Evolutionary conservation across 2,113 vertebrate species (phyloP).

Genomic region (Ictidomys tridecemlineatus): DNA sequence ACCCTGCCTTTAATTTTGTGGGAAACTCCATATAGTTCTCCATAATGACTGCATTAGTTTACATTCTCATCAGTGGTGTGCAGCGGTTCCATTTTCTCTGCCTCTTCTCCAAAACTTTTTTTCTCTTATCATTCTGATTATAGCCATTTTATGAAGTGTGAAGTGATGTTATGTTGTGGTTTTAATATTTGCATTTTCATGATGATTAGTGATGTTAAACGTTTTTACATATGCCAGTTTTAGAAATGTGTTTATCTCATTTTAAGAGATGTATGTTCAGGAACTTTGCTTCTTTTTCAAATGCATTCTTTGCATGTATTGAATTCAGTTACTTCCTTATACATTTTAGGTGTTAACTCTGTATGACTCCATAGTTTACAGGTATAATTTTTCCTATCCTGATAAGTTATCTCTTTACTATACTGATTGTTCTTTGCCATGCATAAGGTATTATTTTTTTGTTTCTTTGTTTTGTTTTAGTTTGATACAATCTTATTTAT

Average conservation of each 20-base stretch:
- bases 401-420: background rate
- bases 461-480: background rate
- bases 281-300: background rate
- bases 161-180: background rate
- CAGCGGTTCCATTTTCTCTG: background rate
- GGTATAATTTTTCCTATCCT: background rate
- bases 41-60: background rate
- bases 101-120: background rate
- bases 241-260: too few species aligned
- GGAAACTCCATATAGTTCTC: background rate
- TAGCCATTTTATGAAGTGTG: background rate
- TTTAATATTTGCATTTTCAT: background rate
- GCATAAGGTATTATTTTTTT: background rate
- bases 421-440: background rate
- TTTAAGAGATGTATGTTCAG: background rate
- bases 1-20: background rate
- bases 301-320: background rate
- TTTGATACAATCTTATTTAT: background rate
- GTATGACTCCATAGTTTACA: background rate
- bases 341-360: background rate
- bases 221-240: too few species aligned
- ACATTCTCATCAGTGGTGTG: background rate
- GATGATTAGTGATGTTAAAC: background rate
- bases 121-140: background rate
- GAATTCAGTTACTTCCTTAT: background rate